Conservation (phyloP, 2,113 vertebrate species). For the Speoplatyrhinus poulsoni region DNA sequence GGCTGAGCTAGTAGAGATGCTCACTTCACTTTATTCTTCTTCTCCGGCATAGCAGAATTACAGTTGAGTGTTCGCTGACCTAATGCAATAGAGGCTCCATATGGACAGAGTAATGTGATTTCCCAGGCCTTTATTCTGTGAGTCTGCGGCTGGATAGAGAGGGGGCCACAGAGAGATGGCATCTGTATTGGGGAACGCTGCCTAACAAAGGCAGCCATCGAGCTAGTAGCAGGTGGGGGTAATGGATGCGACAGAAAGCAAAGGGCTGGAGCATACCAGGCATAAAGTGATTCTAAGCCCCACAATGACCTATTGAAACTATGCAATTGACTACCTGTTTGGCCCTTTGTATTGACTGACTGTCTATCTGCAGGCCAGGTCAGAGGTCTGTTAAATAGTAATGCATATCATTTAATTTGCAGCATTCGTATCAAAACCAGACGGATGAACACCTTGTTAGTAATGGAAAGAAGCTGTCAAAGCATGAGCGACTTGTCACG, state of each 20-base stretch:
- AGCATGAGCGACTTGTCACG: too few relatives aligned
- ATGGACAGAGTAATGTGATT: slow-evolving; percentile 72
- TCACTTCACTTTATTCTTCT: slow-evolving; percentile 63
- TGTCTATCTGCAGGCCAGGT: slow-evolving; percentile 21
- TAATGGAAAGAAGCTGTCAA: too few relatives aligned
- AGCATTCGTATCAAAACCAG: not conserved
- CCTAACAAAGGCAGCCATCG: slow-evolving; percentile 37
- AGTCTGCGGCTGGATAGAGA: slow-evolving; percentile 64
- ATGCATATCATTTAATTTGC: not conserved
- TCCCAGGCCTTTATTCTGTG: slow-evolving; percentile 70
- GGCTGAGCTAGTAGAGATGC: slow-evolving; percentile 45
- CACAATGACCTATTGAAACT: slow-evolving; percentile 16
- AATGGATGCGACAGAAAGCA: slow-evolving; percentile 49
- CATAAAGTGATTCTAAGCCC: slow-evolving; percentile 36
- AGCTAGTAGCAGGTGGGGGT: slow-evolving; percentile 23
- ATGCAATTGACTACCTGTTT: slow-evolving; percentile 20
- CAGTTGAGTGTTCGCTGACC: slow-evolving; percentile 67
- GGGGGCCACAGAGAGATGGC: slow-evolving; percentile 57
- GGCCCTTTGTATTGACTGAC: slow-evolving; percentile 12
- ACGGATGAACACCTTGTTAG: not conserved
- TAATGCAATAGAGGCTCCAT: slow-evolving; percentile 72
- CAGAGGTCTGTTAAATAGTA: slow-evolving; percentile 15
- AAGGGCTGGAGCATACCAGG: slow-evolving; percentile 16
- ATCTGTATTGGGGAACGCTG: slow-evolving; percentile 53
- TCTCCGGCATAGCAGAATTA: slow-evolving; percentile 66